phyloP scores from a whole-genome alignment of 2,113 vertebrate genomes.

The Prunella fulvescens region DNA sequence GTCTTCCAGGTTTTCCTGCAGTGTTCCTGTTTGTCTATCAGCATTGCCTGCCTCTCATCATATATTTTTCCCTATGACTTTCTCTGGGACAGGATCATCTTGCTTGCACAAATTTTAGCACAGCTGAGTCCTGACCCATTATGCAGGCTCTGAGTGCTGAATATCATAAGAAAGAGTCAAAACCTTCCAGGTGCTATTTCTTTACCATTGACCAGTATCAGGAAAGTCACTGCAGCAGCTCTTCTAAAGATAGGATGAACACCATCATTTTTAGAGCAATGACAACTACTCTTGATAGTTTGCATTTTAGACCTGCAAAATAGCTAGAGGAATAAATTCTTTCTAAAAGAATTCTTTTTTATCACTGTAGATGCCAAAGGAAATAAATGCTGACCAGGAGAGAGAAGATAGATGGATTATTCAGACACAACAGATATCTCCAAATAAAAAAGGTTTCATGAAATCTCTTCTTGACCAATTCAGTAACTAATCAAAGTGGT shows the following conservation, averaged over 20 bases:
- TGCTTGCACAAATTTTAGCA: not conserved
- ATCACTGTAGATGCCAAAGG: not conserved
- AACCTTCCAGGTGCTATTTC: not conserved
- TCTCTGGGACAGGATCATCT: not conserved
- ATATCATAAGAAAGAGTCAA: not conserved
- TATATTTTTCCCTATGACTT: not conserved
- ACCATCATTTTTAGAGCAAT: not conserved
- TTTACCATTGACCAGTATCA: not conserved
- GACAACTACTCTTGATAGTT: not conserved
- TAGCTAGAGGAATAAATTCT: not conserved
- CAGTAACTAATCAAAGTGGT: not conserved
- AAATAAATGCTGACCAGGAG: not conserved
- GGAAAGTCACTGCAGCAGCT: not conserved
- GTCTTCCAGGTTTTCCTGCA: not conserved
- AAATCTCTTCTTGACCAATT: not conserved
- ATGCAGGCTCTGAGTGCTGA: not conserved
- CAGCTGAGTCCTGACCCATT: not conserved
- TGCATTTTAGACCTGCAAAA: not conserved
- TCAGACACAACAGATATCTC: not conserved
- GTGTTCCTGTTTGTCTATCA: not conserved
- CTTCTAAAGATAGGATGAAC: not conserved
- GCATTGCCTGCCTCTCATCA: not conserved
- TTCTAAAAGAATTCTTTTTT: not conserved
- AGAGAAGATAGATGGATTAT: not conserved
- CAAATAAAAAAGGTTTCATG: not conserved